Evolutionary conservation across 2,113 vertebrate species (phyloP).

Genomic region (Oostethus manadensis): DNA sequence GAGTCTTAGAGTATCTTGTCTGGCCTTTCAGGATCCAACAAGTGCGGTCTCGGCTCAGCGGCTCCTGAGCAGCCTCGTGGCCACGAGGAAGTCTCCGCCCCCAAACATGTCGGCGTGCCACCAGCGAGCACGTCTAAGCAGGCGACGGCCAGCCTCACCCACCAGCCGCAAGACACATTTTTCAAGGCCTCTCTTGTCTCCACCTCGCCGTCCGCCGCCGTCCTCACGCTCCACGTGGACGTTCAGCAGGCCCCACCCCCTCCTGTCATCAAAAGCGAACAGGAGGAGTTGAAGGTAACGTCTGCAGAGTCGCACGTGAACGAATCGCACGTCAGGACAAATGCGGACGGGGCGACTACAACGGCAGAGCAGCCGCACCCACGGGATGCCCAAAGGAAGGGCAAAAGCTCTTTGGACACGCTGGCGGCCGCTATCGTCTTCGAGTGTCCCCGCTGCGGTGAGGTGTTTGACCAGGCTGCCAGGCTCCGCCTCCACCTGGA

Average conservation of each 20-base stretch:
- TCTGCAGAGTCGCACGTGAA: conserved; percentile 5
- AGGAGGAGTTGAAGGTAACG: conserved; percentile 37
- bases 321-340: not conserved
- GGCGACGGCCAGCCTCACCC: not conserved
- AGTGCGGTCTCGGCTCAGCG: not conserved
- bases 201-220: not conserved
- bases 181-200: not conserved
- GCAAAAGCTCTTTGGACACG: not conserved
- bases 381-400: not conserved
- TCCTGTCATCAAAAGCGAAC: conserved; percentile 53
- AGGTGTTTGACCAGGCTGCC: conserved; percentile 48
- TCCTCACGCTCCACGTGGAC: not conserved
- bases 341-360: not conserved
- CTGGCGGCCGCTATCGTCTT: not conserved
- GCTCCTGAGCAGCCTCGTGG: conserved; percentile 22
- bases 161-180: not conserved
- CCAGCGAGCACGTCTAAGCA: not conserved
- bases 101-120: not conserved
- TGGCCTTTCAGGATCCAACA: conserved; percentile 38
- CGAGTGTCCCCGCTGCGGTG: conserved; percentile 61
- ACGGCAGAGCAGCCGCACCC: not conserved
- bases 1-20: not conserved
- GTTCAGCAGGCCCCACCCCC: not conserved
- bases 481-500: conserved; percentile 64
- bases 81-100: conserved; percentile 23